Conservation (phyloP, 2,113 vertebrate species). For the Gnathonemus echidnorhynchus region DNA sequence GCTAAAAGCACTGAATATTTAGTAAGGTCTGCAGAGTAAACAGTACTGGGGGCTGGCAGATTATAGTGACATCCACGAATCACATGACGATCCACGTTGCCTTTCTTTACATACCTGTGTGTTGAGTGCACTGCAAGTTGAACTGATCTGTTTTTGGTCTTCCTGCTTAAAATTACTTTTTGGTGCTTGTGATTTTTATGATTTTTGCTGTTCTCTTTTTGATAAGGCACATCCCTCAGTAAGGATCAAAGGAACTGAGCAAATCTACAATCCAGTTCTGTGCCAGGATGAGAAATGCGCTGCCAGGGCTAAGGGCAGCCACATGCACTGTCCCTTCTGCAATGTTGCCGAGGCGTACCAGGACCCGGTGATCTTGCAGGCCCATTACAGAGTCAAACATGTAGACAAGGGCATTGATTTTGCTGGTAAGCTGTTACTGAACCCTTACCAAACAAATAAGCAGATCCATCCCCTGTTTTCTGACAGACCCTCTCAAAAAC, state of each 20-base stretch:
- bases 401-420: conserved; percentile 47
- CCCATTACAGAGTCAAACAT: conserved; percentile 47
- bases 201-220: neutral
- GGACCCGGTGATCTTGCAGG: conserved; percentile 41
- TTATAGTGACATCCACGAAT: neutral
- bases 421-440: conserved; percentile 34
- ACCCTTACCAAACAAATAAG: neutral
- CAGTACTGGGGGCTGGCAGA: neutral
- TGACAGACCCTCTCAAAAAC: neutral
- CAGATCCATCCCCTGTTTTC: neutral
- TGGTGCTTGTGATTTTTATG: neutral
- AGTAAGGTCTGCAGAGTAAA: neutral
- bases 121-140: neutral
- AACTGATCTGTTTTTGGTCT: neutral
- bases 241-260: conserved; percentile 37
- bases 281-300: conserved; percentile 42
- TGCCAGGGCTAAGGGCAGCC: conserved; percentile 35
- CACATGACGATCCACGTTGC: neutral
- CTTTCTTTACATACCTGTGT: neutral
- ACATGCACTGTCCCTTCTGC: conserved; percentile 47
- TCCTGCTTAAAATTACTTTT: neutral
- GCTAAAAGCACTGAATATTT: neutral
- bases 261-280: conserved; percentile 39
- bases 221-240: conserved; percentile 45
- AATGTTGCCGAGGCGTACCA: conserved; percentile 38